Evolutionary conservation across 2,113 vertebrate genomes (phyloP), one percentile per base, ranked within the genome.

Genomic region (Peromyscus leucopus): DNA sequence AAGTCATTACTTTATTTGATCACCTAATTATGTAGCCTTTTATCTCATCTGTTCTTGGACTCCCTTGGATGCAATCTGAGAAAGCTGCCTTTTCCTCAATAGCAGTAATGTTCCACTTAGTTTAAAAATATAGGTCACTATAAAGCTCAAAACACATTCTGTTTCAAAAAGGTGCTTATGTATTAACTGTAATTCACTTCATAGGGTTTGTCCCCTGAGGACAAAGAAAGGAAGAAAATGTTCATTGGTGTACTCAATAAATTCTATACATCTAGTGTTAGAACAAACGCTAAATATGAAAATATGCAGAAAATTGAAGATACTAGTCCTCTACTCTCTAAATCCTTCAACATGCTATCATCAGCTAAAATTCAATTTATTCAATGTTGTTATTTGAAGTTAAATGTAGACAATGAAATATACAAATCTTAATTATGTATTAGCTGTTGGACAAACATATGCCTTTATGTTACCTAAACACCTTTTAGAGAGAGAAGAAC

Each of bases 81-180:
- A 76, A 96, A 80, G 42, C 24, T 51, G 59, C 13, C 90, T 96
- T 94, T 96, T 95, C 16, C 17, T 84, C 33, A 39, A 21, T 89
- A 82, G 59, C 65, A 42, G 4, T 93, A 79, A 93, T 94, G 82
- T 76, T 80, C 10, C 28, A 84, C 31, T 85, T 95, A 89, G 16
- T 82, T 80, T 90, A 48, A 89, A 92, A 94, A 93, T 85, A 90
- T 31, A 85, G 24, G 12, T 55, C 71, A 92, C 95, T 82, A 96
- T 96, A 85, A 93, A 71, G 16, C 42, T 46, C 90, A 89, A 59
- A 92, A 82, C 28, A 76, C 19, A 72, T 76, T 31, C 63, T 36
- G 46, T n/a, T 93, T 15, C 26, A 74, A 31, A 22, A 95, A 93
- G 39, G 85, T 12, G 79, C 22, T 91, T 91, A 16, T 91, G 11